Percentiles rank a stretch among this genome's conserved stretches.
phyloP scores from a whole-genome alignment of 2,113 vertebrate genomes.

The Nothobranchius furzeri region DNA sequence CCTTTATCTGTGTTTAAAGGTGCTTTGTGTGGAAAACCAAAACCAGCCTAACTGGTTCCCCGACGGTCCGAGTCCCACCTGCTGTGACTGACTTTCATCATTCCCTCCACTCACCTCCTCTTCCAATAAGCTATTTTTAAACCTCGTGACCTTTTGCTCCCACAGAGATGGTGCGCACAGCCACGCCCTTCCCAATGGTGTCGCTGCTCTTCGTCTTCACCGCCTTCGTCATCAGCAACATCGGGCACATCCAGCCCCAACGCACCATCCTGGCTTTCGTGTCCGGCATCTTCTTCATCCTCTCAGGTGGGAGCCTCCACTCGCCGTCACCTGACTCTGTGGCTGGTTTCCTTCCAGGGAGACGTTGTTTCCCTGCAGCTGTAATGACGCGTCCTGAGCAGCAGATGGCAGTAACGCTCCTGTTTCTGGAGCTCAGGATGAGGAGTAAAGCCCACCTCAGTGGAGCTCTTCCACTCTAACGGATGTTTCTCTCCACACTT shows the following conservation, averaged over 20 bases:
- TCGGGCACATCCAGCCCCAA: constrained; percentile 94
- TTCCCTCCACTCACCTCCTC: neutral
- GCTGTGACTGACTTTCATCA: neutral
- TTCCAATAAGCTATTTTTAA: constrained; percentile 13
- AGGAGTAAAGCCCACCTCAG: constrained; percentile 9
- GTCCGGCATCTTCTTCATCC: constrained; percentile 98
- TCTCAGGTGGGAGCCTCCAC: constrained; percentile 83
- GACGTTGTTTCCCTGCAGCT: constrained; percentile 14
- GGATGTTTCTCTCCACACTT: constrained; percentile 22
- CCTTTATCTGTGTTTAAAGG: too few species aligned
- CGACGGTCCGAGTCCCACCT: too few species aligned
- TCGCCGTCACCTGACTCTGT: constrained; percentile 14
- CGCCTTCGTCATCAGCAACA: constrained; percentile 95
- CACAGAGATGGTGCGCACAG: constrained; percentile 95
- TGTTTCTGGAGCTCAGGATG: constrained; percentile 10
- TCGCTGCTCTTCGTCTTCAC: constrained; percentile 98
- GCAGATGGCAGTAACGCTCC: constrained; percentile 60
- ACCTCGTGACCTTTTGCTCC: constrained; percentile 27
- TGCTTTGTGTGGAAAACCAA: too few species aligned
- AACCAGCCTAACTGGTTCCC: too few species aligned
- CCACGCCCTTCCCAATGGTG: constrained; percentile 95
- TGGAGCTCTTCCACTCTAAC: constrained; percentile 21
- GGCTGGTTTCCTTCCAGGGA: neutral
- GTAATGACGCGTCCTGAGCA: constrained; percentile 52
- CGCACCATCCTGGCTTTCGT: constrained; percentile 96